Evolutionary conservation across 2,888 invertebrate species (phyloP), one percentile per base, ranked within the genome.

Genomic region (Drosophila yooni): DNA sequence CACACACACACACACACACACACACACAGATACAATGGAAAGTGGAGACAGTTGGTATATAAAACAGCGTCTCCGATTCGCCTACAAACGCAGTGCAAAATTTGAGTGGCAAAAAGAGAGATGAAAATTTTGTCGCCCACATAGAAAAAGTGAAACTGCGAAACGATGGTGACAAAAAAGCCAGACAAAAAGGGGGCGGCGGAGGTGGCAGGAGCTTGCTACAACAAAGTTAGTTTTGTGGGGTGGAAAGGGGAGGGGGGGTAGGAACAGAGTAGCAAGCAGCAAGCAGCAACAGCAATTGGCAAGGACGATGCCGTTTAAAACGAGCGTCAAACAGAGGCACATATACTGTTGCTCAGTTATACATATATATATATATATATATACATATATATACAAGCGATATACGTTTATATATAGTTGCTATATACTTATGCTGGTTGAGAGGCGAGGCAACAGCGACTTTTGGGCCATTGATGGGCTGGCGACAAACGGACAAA

Each of bases 121-220:
- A 64, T 64, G 46, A 66, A 71, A 73, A 78, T 54, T 46, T 46
- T 48, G 65, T 70, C 73, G 56, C 79, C 79, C 79, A 79, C 81
- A 82, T 59, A 59, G 83, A 88, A 84, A 89, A 85, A 84, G 90
- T 88, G 90, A 84, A 88, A 90, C 66, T 79, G 88, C 82, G 86
- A 82, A 83, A 85, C 77, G 80, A 72, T 63, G 85, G 82, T 63
- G 61, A 50, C 46, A 81, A 82, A 81, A 86, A 68, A 70, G 69
- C 40, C 82, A 83, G 79, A 72, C 83, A 70, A 69, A 63, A 25
- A 25, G 56, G 67, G 21, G 18, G 13, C 0, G 43, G 57, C 50
- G 21, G 62, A 57, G 64, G 59, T 81, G 68, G 50, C 69, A 56
- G 70, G 15, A 46, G 15, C 18, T 8, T 46, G 46, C 25, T 46